Evolutionary conservation across 2,113 vertebrate species (phyloP).

Genomic region (Larimichthys crocea): DNA sequence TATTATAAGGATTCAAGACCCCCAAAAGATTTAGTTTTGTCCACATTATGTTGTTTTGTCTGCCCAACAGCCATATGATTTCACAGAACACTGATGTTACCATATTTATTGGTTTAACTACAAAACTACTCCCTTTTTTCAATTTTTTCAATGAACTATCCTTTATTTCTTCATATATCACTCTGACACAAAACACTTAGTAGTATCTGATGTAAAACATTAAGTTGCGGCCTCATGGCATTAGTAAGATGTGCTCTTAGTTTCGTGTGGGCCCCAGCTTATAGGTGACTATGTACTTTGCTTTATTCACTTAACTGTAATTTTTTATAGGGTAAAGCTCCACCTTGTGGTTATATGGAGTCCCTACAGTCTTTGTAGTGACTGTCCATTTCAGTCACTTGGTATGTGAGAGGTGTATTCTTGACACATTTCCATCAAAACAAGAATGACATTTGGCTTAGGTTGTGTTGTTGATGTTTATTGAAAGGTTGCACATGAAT

Average conservation of each 20-base stretch:
- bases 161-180: neutral
- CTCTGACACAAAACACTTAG: conserved; percentile 34
- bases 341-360: conserved; percentile 59
- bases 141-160: neutral
- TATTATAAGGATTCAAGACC: neutral
- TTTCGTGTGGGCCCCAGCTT: too few relatives aligned
- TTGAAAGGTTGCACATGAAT: too few relatives aligned
- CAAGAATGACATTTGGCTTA: too few relatives aligned
- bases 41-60: neutral
- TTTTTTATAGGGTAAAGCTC: conserved; percentile 38
- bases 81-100: neutral
- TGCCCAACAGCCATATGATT: neutral
- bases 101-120: neutral
- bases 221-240: conserved; percentile 27
- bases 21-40: neutral
- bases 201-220: conserved; percentile 2
- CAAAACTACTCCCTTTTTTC: too few relatives aligned
- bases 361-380: neutral
- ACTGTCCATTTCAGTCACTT: too few relatives aligned
- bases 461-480: too few relatives aligned
- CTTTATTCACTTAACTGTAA: neutral
- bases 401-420: too few relatives aligned
- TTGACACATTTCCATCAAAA: too few relatives aligned
- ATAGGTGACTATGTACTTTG: neutral
- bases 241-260: neutral